phyloP scores from a whole-genome alignment of 2,113 vertebrate species.

The Fulmarus glacialis region DNA sequence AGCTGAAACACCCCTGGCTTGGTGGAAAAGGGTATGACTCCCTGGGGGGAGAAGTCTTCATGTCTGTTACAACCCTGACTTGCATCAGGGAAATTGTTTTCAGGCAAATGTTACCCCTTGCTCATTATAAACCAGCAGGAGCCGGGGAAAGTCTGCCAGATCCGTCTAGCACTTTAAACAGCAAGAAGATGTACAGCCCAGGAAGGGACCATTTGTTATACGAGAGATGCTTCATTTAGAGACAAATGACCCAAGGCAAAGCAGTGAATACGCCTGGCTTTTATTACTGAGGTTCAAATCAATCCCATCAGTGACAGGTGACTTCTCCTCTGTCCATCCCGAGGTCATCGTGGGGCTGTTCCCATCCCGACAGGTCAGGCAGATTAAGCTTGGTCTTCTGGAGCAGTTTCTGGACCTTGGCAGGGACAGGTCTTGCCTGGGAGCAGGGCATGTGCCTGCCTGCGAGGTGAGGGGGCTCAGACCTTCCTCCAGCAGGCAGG shows the following conservation, averaged over 20 bases:
- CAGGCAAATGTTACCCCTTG: not conserved
- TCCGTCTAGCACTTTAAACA: not conserved
- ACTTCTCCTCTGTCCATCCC: not conserved
- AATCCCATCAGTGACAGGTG: fast-evolving
- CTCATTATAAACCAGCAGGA: not conserved
- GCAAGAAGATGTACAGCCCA: not conserved
- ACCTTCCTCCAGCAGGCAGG: not conserved
- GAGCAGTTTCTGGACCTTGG: not conserved
- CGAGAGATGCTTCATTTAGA: not conserved
- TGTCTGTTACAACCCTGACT: not conserved
- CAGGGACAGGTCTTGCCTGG: not conserved
- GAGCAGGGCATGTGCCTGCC: not conserved
- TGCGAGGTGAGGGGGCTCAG: not conserved
- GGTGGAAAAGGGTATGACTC: not conserved
- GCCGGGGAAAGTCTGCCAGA: not conserved
- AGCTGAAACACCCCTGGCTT: not conserved
- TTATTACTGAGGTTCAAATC: not conserved
- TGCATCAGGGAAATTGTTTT: not conserved
- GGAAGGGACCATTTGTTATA: not conserved
- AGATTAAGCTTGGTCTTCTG: not conserved
- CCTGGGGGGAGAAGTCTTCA: not conserved
- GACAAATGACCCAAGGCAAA: not conserved
- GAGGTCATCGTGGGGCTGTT: not conserved
- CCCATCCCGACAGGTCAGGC: not conserved
- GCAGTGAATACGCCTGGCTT: not conserved